Percentiles rank a stretch among this genome's conserved stretches.
Evolutionary conservation across 1,140 invertebrate genomes (phyloP).

Genomic region (Drepana arcuata): DNA sequence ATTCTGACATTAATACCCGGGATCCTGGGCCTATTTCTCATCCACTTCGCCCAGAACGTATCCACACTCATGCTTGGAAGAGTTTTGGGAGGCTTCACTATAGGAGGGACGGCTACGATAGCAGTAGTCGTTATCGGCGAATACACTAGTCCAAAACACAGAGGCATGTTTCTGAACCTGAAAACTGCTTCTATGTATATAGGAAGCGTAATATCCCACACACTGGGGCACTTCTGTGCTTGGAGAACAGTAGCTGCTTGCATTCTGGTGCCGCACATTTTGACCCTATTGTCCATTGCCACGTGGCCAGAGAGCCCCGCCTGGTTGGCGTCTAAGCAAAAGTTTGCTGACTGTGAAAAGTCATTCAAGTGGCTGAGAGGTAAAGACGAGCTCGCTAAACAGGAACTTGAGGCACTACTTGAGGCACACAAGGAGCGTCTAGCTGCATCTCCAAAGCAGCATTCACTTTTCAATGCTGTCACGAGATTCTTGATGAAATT

Average conservation of each 20-base stretch:
- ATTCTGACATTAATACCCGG: constrained; percentile 29
- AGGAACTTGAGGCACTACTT: constrained; percentile 34
- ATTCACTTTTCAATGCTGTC: not conserved
- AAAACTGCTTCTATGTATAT: constrained; percentile 44
- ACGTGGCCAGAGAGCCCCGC: constrained; percentile 54
- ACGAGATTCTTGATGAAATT: constrained; percentile 38
- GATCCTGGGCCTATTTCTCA: constrained; percentile 32
- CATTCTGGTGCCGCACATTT: constrained; percentile 20
- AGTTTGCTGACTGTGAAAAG: constrained; percentile 30
- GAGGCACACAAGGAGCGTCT: constrained; percentile 28
- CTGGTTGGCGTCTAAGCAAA: constrained; percentile 30
- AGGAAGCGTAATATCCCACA: constrained; percentile 34
- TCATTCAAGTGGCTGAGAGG: constrained; percentile 44
- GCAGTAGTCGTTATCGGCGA: constrained; percentile 52
- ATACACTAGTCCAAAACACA: constrained; percentile 36
- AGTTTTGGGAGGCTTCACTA: constrained; percentile 30
- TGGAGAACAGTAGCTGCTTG: constrained; percentile 43
- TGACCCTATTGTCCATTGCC: constrained; percentile 23
- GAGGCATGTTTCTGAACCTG: constrained; percentile 49
- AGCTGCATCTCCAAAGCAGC: not conserved
- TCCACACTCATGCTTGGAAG: constrained; percentile 31
- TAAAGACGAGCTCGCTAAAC: constrained; percentile 15
- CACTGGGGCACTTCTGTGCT: constrained; percentile 26
- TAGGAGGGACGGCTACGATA: constrained; percentile 34
- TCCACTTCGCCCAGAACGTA: constrained; percentile 31